These are phyloP conservation scores for Hiodon alosoides DNA, from an alignment of 2,113 vertebrate species.

Conservation along the genomic window DNA sequence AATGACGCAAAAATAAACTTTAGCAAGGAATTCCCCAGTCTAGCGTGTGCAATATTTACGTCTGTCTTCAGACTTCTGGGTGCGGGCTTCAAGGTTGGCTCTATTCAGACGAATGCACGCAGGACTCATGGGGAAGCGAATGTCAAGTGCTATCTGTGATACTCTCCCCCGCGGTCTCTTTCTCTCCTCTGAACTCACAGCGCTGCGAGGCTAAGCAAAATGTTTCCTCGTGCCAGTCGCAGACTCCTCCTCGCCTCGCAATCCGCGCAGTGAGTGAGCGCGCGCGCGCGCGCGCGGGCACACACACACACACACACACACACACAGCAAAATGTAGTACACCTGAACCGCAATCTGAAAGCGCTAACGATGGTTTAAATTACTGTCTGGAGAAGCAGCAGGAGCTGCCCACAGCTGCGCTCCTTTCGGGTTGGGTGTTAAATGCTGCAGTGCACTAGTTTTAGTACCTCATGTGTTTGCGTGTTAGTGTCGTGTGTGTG, in stretches of 20 bases:
- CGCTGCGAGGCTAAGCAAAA: conserved; percentile 21
- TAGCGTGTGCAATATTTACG: too few relatives aligned
- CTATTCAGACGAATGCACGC: background rate
- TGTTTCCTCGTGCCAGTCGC: conserved; percentile 21
- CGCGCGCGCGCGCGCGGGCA: background rate
- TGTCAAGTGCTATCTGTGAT: background rate
- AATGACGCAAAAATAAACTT: too few relatives aligned
- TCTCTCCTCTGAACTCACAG: conserved; percentile 36
- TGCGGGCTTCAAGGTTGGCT: too few relatives aligned
- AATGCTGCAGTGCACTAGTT: too few relatives aligned
- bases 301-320: background rate
- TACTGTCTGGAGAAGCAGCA: background rate
- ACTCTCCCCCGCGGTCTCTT: background rate
- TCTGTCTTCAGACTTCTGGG: too few relatives aligned
- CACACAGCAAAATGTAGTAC: conserved; percentile 4
- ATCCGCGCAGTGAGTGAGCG: conserved; percentile 20
- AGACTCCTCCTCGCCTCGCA: conserved; percentile 36
- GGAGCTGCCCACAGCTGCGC: too few relatives aligned
- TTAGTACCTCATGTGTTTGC: too few relatives aligned
- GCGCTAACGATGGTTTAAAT: background rate
- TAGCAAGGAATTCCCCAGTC: too few relatives aligned
- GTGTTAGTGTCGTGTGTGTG: background rate
- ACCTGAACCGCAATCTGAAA: conserved; percentile 27
- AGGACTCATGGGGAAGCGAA: background rate
- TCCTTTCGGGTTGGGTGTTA: too few relatives aligned